phyloP scores from a whole-genome alignment of 1,140 invertebrate genomes.

The Bursaphelenchus mucronatus region DNA sequence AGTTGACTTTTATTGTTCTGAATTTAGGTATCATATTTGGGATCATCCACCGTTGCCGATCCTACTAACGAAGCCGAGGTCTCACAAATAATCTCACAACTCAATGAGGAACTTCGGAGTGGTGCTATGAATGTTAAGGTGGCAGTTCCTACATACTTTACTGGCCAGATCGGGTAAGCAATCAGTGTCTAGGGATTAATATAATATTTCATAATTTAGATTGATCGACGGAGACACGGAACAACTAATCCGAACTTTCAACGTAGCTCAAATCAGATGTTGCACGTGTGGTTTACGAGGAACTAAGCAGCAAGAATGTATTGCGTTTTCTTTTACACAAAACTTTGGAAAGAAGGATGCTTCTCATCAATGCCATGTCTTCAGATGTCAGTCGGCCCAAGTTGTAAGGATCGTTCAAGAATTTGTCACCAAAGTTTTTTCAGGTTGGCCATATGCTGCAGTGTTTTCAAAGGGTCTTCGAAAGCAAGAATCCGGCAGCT shows the following conservation, averaged over 20 bases:
- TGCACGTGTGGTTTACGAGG: slow-evolving; percentile 84
- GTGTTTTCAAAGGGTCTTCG: slow-evolving; percentile 69
- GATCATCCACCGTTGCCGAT: slow-evolving; percentile 83
- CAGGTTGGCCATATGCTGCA: slow-evolving; percentile 16
- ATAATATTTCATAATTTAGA: slow-evolving; percentile 66
- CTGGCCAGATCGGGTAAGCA: slow-evolving; percentile 66
- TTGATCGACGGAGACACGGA: slow-evolving; percentile 78
- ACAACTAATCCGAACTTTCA: slow-evolving; percentile 79
- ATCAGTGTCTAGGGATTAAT: not conserved
- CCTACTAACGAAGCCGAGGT: slow-evolving; percentile 91
- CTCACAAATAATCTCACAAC: slow-evolving; percentile 82
- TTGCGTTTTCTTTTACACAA: slow-evolving; percentile 94
- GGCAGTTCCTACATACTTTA: slow-evolving; percentile 81
- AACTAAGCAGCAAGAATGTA: slow-evolving; percentile 79
- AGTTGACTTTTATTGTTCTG: not conserved
- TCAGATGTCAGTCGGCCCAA: slow-evolving; percentile 90
- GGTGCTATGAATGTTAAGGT: slow-evolving; percentile 74
- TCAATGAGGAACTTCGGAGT: slow-evolving; percentile 73
- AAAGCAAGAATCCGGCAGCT: slow-evolving; percentile 59
- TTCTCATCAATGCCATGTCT: slow-evolving; percentile 85
- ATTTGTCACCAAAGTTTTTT: slow-evolving; percentile 58
- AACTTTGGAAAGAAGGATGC: slow-evolving; percentile 71
- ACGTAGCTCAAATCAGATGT: slow-evolving; percentile 86
- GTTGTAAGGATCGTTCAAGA: slow-evolving; percentile 72
- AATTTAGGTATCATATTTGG: slow-evolving; percentile 86